Evolutionary conservation across 2,113 vertebrate genomes (phyloP).

Genomic region (Notothenia rossii): DNA sequence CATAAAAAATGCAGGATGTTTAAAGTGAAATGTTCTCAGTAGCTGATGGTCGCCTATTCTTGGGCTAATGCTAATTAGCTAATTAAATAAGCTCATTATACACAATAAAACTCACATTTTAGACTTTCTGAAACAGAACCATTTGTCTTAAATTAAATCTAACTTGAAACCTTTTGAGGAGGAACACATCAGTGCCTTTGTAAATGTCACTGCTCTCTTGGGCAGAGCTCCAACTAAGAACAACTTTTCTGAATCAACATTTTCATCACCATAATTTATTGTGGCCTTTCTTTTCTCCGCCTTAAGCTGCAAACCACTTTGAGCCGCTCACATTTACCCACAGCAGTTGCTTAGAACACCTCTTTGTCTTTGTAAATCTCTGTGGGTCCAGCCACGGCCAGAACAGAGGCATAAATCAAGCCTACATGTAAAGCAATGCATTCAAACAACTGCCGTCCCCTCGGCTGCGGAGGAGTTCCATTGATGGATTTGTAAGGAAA

Average conservation of each 20-base stretch:
- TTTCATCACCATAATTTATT: conserved; percentile 47
- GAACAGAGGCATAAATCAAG: conserved; percentile 41
- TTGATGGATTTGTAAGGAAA: conserved; percentile 37
- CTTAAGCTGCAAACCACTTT: background rate
- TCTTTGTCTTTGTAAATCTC: conserved; percentile 34
- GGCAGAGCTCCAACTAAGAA: background rate
- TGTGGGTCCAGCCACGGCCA: conserved; percentile 11
- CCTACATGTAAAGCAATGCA: conserved; percentile 19
- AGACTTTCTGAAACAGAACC: background rate
- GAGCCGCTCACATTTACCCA: background rate
- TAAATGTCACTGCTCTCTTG: conserved; percentile 13
- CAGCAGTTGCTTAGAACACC: background rate
- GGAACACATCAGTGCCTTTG: background rate
- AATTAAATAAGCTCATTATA: background rate
- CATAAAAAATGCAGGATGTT: background rate
- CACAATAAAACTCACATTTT: background rate
- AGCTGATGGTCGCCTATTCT: background rate
- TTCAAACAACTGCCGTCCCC: conserved; percentile 18
- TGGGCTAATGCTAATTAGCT: background rate
- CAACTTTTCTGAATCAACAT: conserved; percentile 7
- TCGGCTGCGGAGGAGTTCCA: background rate
- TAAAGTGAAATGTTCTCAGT: no score
- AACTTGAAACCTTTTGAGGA: no score
- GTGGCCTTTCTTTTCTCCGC: background rate
- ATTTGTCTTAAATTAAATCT: background rate